phyloP scores from a whole-genome alignment of 2,113 vertebrate genomes.

The Tyrannus savana region DNA sequence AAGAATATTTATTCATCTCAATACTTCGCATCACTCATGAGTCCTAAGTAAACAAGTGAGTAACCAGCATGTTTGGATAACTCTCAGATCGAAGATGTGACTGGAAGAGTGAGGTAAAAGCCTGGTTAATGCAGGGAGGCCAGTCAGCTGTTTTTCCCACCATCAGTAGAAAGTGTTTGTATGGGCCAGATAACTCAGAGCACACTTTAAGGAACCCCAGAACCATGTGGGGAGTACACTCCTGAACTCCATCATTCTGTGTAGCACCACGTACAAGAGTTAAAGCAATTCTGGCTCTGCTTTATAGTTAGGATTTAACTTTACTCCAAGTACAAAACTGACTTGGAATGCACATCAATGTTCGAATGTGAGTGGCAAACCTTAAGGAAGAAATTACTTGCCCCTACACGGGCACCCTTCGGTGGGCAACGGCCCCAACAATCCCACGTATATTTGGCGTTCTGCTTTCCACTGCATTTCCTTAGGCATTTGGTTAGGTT shows the following conservation, averaged over 20 bases:
- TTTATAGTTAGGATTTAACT: background rate
- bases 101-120: background rate
- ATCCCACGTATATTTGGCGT: background rate
- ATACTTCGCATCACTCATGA: background rate
- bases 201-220: background rate
- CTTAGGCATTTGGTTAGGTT: background rate
- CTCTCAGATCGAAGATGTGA: background rate
- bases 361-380: background rate
- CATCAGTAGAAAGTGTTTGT: background rate
- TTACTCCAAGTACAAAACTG: background rate
- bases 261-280: fast-evolving
- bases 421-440: background rate
- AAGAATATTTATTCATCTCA: background rate
- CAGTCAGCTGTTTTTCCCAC: fast-evolving
- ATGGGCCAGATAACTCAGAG: background rate
- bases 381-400: background rate
- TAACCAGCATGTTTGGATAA: background rate
- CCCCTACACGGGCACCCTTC: background rate
- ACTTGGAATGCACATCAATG: background rate
- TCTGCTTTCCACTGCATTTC: background rate
- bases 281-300: background rate
- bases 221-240: background rate
- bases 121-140: background rate
- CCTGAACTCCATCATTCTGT: fast-evolving
- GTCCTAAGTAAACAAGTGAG: background rate